phyloP scores from a whole-genome alignment of 2,113 vertebrate species.

The Gymnocephalus cernua region DNA sequence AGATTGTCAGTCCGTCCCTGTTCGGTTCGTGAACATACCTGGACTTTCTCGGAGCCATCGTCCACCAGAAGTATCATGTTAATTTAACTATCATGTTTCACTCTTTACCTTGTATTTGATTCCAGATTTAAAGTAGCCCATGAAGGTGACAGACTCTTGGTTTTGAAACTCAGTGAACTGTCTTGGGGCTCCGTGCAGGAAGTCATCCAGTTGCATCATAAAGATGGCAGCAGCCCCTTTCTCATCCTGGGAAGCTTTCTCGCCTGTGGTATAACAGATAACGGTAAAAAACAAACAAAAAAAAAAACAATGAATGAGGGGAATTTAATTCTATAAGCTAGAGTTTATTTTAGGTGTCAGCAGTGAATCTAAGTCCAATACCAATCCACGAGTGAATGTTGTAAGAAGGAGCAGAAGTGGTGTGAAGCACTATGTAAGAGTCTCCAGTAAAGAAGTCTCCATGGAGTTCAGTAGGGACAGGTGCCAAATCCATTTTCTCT shows the following conservation, averaged over 20 bases:
- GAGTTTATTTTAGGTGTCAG: neutral
- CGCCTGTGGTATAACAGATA: slow-evolving; percentile 59
- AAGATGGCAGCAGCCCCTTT: slow-evolving; percentile 77
- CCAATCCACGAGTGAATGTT: slow-evolving; percentile 81
- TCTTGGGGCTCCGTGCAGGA: slow-evolving; percentile 55
- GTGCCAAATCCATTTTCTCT: slow-evolving; percentile 78
- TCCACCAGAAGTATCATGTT: slow-evolving; percentile 72
- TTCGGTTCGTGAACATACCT: slow-evolving; percentile 65
- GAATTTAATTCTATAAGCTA: neutral
- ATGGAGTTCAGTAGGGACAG: slow-evolving; percentile 61
- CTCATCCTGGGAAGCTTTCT: slow-evolving; percentile 76
- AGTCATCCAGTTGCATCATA: slow-evolving; percentile 77
- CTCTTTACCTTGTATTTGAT: slow-evolving; percentile 76
- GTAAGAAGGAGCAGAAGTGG: slow-evolving; percentile 59
- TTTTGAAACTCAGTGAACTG: slow-evolving; percentile 80
- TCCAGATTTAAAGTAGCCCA: slow-evolving; percentile 80
- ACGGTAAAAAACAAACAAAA: neutral
- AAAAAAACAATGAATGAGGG: neutral
- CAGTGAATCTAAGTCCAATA: slow-evolving; percentile 41
- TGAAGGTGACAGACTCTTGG: slow-evolving; percentile 78
- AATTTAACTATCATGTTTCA: slow-evolving; percentile 33
- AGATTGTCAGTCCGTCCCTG: too few relatives aligned
- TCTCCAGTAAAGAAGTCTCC: slow-evolving; percentile 82
- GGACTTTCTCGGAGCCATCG: slow-evolving; percentile 80
- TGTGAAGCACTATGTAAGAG: slow-evolving; percentile 79